phyloP scores from a whole-genome alignment of 1,140 invertebrate genomes.

The Ostrea edulis region DNA sequence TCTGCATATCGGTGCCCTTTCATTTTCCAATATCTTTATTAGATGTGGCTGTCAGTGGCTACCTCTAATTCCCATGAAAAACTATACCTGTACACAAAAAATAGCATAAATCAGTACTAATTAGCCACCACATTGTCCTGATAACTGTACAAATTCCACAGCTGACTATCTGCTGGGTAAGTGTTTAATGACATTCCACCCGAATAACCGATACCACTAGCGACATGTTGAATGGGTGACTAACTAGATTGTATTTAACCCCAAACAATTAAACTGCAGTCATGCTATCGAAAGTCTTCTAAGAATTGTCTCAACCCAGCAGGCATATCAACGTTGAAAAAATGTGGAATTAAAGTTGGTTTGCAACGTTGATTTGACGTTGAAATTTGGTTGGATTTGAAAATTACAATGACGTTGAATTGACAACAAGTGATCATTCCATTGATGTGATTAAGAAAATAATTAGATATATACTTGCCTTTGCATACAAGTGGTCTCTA shows the following conservation, averaged over 20 bases:
- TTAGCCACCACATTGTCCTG: slow-evolving; percentile 18
- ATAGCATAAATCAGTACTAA: neutral
- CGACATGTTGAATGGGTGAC: slow-evolving; percentile 17
- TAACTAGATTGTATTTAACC: slow-evolving; percentile 25
- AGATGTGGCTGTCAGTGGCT: neutral
- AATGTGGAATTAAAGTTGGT: too few relatives aligned
- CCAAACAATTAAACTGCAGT: neutral
- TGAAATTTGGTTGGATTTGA: too few relatives aligned
- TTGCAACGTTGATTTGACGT: too few relatives aligned
- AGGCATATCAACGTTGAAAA: too few relatives aligned
- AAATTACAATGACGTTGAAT: too few relatives aligned
- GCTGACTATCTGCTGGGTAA: neutral
- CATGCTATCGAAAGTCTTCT: too few relatives aligned
- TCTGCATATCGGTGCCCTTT: neutral
- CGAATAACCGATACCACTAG: neutral
- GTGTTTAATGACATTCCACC: slow-evolving; percentile 18
- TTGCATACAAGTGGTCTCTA: too few relatives aligned
- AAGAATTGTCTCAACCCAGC: too few relatives aligned
- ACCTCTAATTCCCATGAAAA: neutral
- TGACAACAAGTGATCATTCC: too few relatives aligned
- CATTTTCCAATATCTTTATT: neutral
- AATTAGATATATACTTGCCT: too few relatives aligned
- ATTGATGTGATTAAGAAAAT: too few relatives aligned
- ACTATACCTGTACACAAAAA: neutral
- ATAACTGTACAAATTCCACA: slow-evolving; percentile 37